A percentile compares a stretch with the other conserved stretches of the same genome.
These are phyloP conservation scores for Zootoca vivipara DNA, from an alignment of 2,113 vertebrate species.

Conservation along the genomic window DNA sequence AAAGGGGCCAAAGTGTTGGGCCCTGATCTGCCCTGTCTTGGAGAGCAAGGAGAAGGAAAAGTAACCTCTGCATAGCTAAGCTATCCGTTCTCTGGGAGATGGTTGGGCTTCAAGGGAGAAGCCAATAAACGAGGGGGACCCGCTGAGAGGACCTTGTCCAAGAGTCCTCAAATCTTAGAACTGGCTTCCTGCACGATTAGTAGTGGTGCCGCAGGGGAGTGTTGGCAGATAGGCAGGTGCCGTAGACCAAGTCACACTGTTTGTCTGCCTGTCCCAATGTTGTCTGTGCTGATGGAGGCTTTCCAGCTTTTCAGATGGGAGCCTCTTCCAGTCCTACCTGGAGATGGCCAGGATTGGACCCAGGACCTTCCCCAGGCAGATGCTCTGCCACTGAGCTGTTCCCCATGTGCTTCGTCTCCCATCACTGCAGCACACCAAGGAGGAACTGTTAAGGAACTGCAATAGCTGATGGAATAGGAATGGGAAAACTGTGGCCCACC, in stretches of 20 bases:
- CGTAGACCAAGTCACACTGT: no score
- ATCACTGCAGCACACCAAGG: neutral
- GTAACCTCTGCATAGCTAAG: neutral
- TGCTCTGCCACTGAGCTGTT: no score
- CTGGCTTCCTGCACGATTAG: neutral
- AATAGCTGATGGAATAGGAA: neutral
- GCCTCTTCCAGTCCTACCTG: no score
- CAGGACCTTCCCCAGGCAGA: no score
- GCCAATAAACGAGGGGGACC: neutral
- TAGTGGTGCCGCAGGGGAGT: neutral
- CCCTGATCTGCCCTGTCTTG: neutral
- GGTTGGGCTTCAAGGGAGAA: neutral
- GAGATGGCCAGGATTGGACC: no score
- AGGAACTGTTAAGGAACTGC: neutral
- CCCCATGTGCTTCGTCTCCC: no score
- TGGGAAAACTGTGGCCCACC: no score
- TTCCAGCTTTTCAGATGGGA: no score
- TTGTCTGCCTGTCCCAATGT: no score
- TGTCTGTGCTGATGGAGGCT: no score
- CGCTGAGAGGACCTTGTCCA: neutral
- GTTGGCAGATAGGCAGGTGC: neutral
- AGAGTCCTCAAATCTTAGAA: neutral
- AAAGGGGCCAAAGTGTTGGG: no score
- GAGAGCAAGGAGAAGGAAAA: neutral
- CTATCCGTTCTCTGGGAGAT: neutral